Evolutionary conservation across 2,888 invertebrate species (phyloP).

Genomic region (Thysanoteuthis rhombus): DNA sequence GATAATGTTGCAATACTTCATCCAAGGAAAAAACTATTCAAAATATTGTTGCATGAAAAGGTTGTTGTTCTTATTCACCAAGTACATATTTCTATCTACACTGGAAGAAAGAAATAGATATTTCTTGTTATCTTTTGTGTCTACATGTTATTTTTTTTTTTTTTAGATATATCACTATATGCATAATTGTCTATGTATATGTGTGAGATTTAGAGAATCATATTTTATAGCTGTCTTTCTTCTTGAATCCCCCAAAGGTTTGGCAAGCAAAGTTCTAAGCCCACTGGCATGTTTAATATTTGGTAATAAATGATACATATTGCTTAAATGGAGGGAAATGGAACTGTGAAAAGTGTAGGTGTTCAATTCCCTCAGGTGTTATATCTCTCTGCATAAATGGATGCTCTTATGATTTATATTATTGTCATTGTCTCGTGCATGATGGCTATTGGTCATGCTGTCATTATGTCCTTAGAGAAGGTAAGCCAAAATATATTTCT

Average conservation of each 20-base stretch:
- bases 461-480: neutral
- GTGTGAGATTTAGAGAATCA: neutral
- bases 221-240: neutral
- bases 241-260: too few species aligned
- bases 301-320: neutral
- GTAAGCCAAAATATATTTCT: neutral
- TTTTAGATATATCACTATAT: too few species aligned
- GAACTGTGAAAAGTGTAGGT: neutral
- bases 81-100: too few species aligned
- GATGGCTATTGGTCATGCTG: neutral
- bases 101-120: too few species aligned
- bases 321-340: neutral
- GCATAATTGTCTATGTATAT: neutral
- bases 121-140: neutral
- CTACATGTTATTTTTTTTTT: neutral
- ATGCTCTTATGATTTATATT: neutral
- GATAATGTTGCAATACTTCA: too few species aligned
- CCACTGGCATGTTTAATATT: neutral
- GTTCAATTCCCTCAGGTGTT: neutral
- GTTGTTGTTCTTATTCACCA: too few species aligned
- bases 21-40: too few species aligned
- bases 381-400: neutral
- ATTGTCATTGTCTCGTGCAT: neutral
- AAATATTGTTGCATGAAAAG: too few species aligned
- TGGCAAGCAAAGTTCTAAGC: neutral